Percentiles rank a stretch among this genome's conserved stretches.
Evolutionary conservation across 2,113 vertebrate genomes (phyloP).

Genomic region (Cololabis saira): DNA sequence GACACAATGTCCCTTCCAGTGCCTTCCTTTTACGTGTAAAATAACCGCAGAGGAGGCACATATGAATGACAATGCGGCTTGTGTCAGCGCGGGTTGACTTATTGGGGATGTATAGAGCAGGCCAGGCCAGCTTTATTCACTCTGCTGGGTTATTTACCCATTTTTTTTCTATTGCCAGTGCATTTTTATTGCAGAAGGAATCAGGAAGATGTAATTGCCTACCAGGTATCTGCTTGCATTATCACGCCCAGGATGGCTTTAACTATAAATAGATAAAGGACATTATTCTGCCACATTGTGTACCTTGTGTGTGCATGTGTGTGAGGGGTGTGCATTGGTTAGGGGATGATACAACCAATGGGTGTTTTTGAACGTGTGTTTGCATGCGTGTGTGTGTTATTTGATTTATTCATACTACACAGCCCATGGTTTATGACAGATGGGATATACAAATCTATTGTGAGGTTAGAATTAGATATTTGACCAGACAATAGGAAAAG

Average conservation of each 20-base stretch:
- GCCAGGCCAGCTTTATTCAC: conserved; percentile 54
- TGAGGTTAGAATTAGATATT: conserved; percentile 78
- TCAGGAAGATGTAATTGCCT: conserved; percentile 78
- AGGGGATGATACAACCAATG: conserved; percentile 29
- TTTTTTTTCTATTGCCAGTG: conserved; percentile 71
- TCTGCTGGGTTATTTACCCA: conserved; percentile 67
- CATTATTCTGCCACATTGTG: conserved; percentile 79
- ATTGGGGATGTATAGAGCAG: conserved; percentile 56
- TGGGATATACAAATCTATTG: conserved; percentile 77
- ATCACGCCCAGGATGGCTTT: conserved; percentile 76
- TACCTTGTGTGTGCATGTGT: conserved; percentile 29
- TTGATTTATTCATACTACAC: conserved; percentile 75
- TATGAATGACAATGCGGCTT: conserved; percentile 75
- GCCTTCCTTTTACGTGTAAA: conserved; percentile 62
- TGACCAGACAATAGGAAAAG: conserved; percentile 77
- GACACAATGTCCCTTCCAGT: conserved; percentile 60
- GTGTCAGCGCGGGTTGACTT: conserved; percentile 65
- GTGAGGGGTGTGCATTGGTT: conserved; percentile 29
- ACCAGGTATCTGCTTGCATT: conserved; percentile 78
- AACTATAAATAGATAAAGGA: conserved; percentile 82
- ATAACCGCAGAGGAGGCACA: conserved; percentile 49
- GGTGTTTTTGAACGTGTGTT: conserved; percentile 55
- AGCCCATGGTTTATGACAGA: conserved; percentile 69
- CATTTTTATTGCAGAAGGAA: conserved; percentile 73
- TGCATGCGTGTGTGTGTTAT: conserved; percentile 37